A percentile compares a stretch with the other conserved stretches of the same genome.
Conservation (phyloP, 1,140 invertebrate genomes). For the Leptinotarsa undecemlineata region DNA sequence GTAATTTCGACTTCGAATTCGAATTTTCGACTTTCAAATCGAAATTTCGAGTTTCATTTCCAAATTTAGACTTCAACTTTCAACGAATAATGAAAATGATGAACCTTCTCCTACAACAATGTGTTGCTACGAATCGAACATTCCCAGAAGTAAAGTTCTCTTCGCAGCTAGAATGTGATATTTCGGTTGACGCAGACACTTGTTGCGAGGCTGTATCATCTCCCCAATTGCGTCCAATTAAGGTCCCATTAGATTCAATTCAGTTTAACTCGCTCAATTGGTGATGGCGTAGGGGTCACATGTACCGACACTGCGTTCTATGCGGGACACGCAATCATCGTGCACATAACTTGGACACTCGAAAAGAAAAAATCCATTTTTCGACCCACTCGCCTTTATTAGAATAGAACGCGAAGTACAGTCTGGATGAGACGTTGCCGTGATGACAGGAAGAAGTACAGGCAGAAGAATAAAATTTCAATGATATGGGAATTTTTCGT, state of each 20-base stretch:
- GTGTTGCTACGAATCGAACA: neutral
- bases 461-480: neutral
- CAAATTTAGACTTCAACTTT: no score
- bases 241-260: slow-evolving; percentile 52
- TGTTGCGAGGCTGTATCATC: slow-evolving; percentile 45
- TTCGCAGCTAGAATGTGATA: slow-evolving; percentile 19
- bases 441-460: slow-evolving; percentile 1
- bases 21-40: no score
- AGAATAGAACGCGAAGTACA: neutral
- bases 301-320: slow-evolving; percentile 42
- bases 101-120: no score
- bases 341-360: slow-evolving; percentile 28
- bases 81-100: no score
- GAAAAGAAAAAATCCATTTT: slow-evolving; percentile 30
- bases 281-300: slow-evolving; percentile 52
- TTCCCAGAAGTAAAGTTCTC: neutral
- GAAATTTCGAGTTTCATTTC: no score
- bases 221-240: slow-evolving; percentile 52
- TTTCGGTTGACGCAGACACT: slow-evolving; percentile 41
- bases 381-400: slow-evolving; percentile 24
- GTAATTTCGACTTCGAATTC: no score
- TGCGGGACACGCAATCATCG: slow-evolving; percentile 50
- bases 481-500: no score
- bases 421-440: neutral
- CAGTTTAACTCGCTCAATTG: slow-evolving; percentile 55